These are phyloP conservation scores for Oconnorella tubifera DNA, from an alignment of 2,888 invertebrate genomes.

Conservation along the genomic window DNA sequence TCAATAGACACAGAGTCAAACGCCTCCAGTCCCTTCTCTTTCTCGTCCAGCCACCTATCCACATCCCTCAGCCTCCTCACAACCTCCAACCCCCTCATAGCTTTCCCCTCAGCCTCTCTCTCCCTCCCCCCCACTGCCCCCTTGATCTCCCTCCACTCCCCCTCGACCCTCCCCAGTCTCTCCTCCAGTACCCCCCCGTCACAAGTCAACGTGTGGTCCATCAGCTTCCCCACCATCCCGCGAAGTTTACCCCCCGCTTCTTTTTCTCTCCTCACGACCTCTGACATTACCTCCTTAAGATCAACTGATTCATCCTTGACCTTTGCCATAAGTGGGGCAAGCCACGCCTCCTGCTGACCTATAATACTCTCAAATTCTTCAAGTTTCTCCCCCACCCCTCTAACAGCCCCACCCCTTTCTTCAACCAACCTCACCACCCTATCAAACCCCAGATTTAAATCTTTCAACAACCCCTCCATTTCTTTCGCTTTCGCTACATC, in stretches of 20 bases:
- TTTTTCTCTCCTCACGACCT: neutral
- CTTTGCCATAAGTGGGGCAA: constrained; percentile 30
- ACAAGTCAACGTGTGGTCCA: neutral
- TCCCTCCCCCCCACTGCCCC: constrained; percentile 78
- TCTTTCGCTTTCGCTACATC: constrained; percentile 84
- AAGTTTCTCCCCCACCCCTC: constrained; percentile 69
- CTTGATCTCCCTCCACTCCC: constrained; percentile 83
- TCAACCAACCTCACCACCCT: constrained; percentile 76
- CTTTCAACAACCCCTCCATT: constrained; percentile 81
- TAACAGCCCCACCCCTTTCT: constrained; percentile 76
- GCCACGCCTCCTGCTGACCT: constrained; percentile 43
- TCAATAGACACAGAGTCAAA: constrained; percentile 84
- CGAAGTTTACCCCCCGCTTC: neutral
- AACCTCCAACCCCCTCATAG: constrained; percentile 80
- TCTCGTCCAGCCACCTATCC: constrained; percentile 78
- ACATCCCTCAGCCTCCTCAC: constrained; percentile 78
- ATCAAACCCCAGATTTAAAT: constrained; percentile 79
- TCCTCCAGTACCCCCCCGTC: constrained; percentile 38
- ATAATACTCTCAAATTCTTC: constrained; percentile 63
- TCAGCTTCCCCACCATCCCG: neutral
- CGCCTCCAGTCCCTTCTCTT: constrained; percentile 72
- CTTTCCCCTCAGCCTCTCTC: constrained; percentile 74
- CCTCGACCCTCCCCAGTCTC: constrained; percentile 65
- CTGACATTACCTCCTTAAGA: neutral
- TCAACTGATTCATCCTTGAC: neutral